Evolutionary conservation across 2,113 vertebrate genomes (phyloP).

Genomic region (Suricata suricatta): DNA sequence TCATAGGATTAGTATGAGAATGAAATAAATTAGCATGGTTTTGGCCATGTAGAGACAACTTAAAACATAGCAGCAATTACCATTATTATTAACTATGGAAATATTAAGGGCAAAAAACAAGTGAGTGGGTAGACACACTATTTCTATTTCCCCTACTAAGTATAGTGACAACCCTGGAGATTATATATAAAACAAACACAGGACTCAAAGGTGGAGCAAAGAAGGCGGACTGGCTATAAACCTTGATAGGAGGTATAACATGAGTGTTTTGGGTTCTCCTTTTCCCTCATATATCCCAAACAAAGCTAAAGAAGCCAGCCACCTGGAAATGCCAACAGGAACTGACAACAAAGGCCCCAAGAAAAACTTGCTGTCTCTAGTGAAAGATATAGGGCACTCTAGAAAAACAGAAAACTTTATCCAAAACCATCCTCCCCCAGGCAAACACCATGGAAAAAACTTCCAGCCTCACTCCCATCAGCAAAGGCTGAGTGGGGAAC

Average conservation of each 20-base stretch:
- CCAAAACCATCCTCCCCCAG: background rate
- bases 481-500: background rate
- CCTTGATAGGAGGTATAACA: background rate
- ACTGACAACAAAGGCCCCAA: background rate
- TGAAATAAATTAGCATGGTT: background rate
- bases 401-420: background rate
- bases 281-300: background rate
- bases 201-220: background rate
- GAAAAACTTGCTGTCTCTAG: background rate
- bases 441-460: background rate
- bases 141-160: background rate
- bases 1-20: background rate
- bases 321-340: background rate
- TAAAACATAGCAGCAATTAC: background rate
- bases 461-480: too few species aligned
- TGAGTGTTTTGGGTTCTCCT: background rate
- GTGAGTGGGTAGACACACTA: background rate
- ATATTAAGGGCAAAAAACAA: background rate
- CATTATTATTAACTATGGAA: background rate
- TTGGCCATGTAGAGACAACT: background rate
- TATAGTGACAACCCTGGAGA: background rate
- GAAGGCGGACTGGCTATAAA: background rate
- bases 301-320: background rate
- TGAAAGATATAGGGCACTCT: background rate
- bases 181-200: background rate